These are phyloP conservation scores for Chrysocyon brachyurus DNA, from an alignment of 2,797 vertebrate species.

Conservation along the genomic window DNA sequence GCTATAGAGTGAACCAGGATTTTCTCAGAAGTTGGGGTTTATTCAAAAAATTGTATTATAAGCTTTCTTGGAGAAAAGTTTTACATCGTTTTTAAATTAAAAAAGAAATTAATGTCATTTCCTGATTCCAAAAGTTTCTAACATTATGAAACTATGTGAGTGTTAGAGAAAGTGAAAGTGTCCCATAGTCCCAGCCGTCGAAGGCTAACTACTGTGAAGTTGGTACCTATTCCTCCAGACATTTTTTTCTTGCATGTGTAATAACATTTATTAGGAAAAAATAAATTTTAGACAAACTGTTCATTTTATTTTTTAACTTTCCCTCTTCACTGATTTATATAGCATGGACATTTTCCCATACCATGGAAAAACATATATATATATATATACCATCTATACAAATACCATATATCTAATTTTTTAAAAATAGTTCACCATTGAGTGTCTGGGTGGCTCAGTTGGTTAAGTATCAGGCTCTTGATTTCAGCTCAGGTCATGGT, in stretches of 20 bases:
- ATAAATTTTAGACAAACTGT: background rate
- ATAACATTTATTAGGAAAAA: conserved; percentile 33
- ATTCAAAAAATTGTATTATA: conserved; percentile 24
- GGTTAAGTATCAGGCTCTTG: background rate
- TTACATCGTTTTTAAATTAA: conserved; percentile 1
- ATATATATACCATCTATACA: no score
- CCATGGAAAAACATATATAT: background rate
- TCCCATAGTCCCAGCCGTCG: background rate
- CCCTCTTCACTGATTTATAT: background rate
- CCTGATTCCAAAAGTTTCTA: conserved; percentile 31
- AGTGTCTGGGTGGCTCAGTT: background rate
- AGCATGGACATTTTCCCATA: background rate
- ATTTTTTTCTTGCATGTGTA: background rate
- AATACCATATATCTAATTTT: background rate
- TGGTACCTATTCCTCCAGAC: background rate
- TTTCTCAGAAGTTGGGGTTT: conserved; percentile 55
- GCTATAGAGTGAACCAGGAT: background rate
- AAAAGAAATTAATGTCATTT: background rate
- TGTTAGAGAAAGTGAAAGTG: conserved; percentile 21
- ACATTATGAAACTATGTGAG: background rate
- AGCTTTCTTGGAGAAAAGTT: background rate
- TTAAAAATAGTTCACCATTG: background rate
- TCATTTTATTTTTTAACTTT: conserved; percentile 3
- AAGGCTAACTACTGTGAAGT: background rate
- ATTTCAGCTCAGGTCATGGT: background rate